Conservation (phyloP, 2,113 vertebrate genomes). For the Podocnemis expansa region DNA sequence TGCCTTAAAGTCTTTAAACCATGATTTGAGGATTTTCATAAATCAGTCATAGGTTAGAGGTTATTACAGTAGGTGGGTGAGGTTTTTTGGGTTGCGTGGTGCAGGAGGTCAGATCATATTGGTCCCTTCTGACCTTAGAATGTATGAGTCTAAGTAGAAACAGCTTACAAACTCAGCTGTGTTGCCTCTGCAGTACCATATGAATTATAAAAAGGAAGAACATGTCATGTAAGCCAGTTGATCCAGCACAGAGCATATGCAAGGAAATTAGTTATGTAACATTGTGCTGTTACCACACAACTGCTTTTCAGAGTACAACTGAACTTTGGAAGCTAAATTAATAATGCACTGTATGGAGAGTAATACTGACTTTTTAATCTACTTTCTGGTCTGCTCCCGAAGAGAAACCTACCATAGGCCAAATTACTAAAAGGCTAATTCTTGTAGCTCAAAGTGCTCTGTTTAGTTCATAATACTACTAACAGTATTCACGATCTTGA, state of each 20-base stretch:
- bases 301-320: background rate
- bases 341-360: background rate
- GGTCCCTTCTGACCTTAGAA: no score
- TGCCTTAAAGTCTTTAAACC: no score
- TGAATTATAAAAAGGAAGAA: background rate
- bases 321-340: background rate
- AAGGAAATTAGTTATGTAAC: background rate
- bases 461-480: no score
- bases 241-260: background rate
- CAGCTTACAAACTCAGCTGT: background rate
- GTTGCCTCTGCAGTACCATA: background rate
- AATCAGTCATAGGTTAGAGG: no score
- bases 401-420: background rate
- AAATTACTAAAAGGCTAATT: background rate
- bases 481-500: background rate
- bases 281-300: background rate
- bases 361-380: background rate
- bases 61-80: no score
- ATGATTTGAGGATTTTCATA: no score
- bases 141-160: background rate
- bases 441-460: background rate
- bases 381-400: background rate
- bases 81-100: no score
- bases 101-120: no score
- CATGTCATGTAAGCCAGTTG: background rate